Conservation (phyloP, 2,113 vertebrate genomes). For the Scortum barcoo region DNA sequence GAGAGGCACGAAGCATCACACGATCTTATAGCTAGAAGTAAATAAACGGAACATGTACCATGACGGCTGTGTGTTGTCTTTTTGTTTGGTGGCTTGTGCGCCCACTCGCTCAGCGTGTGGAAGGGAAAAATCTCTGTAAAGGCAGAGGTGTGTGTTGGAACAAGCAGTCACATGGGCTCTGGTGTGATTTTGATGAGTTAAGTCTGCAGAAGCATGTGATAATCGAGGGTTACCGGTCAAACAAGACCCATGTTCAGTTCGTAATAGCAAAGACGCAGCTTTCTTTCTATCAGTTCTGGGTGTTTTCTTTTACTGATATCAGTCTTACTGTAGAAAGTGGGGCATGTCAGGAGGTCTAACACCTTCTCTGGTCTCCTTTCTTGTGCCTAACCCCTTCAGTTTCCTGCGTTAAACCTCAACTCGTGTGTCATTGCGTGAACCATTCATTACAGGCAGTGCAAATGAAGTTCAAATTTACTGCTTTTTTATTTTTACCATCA, state of each 20-base stretch:
- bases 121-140: constrained; percentile 14
- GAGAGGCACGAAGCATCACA: constrained; percentile 51
- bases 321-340: neutral
- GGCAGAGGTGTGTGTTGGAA: constrained; percentile 30
- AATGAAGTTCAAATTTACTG: neutral
- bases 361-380: constrained; percentile 16
- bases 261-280: neutral
- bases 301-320: neutral
- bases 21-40: constrained; percentile 29
- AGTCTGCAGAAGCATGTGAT: neutral
- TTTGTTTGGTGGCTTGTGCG: constrained; percentile 18
- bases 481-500: neutral
- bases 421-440: too few relatives aligned
- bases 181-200: constrained; percentile 41
- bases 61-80: constrained; percentile 9
- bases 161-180: constrained; percentile 3
- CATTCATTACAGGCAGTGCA: neutral
- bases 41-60: constrained; percentile 41
- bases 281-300: neutral
- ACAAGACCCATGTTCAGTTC: neutral
- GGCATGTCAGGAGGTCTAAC: constrained; percentile 7
- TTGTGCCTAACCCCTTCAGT: neutral
- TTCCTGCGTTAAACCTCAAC: constrained; percentile 65
- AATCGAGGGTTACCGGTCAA: neutral
- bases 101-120: constrained; percentile 27